Base-by-base conservation (phyloP, 2,888 invertebrate genomes). In the Cremastinae sp. region DNA sequence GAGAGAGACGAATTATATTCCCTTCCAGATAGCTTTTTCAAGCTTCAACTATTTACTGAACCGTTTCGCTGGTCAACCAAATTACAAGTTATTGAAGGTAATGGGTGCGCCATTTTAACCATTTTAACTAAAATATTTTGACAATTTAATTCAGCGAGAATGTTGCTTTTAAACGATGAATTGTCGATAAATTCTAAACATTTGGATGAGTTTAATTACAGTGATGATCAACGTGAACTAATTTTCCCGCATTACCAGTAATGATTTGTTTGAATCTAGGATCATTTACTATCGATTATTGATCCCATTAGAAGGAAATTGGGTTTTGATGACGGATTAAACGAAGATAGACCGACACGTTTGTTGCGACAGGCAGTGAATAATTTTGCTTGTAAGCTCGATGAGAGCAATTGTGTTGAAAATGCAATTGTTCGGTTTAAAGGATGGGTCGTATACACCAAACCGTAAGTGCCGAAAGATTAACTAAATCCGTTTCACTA, bases 21-120 rank as follows among this genome's bases (percentile, higher is more conserved):
- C 95, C 0, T 95, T 95, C 93, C 90, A 91, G 45, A 90, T 93
- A 0, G 94, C 94, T 1, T 90, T 94, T 8, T 87, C 87, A 64
- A 92, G 92, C 10, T 90, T 91, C 55, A 88, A 89, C 71, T 92
- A 91, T 16, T 83, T 90, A 1, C 89, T 90, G 53, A 88, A 90
- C 74, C 82, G 91, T 59, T 91, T 91, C n/a, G 90, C 90, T 68
- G 88, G 90, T 55, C 65, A 79, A 4, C 58, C 76, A 0, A 84
- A 85, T 51, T 81, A 83, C 12, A 12, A 78, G 14, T 35, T 74
- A 22, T 77, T 84, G 12, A 77, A 75, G 28, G 85, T 85, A 18
- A 55, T 68, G 10, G 18, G 0, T 10, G 8, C 35, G 7, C 22
- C 9, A 55, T 16, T 3, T 55, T 16, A 0, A 35, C 12, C 58